Conservation (phyloP, 2,113 vertebrate species). For the Podilymbus podiceps region DNA sequence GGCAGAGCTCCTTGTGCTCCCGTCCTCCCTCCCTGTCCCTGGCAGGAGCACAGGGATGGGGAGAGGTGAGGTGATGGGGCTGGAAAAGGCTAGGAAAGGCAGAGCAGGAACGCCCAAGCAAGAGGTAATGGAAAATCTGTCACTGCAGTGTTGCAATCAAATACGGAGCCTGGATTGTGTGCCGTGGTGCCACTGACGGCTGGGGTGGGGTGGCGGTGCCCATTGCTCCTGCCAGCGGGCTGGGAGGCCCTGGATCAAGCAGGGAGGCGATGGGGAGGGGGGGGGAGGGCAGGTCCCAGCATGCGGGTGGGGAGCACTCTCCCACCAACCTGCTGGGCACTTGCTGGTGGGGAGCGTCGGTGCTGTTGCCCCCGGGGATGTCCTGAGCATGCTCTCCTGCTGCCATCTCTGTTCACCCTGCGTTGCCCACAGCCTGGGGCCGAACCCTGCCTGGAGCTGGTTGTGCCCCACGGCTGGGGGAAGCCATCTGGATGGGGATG, state of each 20-base stretch:
- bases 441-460: background rate
- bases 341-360: background rate
- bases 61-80: background rate
- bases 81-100: background rate
- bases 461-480: rapidly evolving
- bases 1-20: background rate
- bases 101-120: background rate
- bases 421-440: background rate
- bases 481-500: background rate
- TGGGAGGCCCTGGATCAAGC: background rate
- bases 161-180: background rate
- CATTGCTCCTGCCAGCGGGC: background rate
- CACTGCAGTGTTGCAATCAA: background rate
- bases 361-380: rapidly evolving
- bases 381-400: background rate
- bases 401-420: background rate
- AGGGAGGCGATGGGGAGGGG: background rate
- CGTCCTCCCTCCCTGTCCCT: background rate
- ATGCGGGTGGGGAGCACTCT: background rate
- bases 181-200: background rate
- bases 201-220: background rate
- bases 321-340: background rate
- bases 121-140: conserved; percentile 36
- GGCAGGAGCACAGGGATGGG: background rate
- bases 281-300: background rate